These are phyloP conservation scores for Dicycla oo DNA, from an alignment of 2,888 invertebrate species.

Conservation along the genomic window DNA sequence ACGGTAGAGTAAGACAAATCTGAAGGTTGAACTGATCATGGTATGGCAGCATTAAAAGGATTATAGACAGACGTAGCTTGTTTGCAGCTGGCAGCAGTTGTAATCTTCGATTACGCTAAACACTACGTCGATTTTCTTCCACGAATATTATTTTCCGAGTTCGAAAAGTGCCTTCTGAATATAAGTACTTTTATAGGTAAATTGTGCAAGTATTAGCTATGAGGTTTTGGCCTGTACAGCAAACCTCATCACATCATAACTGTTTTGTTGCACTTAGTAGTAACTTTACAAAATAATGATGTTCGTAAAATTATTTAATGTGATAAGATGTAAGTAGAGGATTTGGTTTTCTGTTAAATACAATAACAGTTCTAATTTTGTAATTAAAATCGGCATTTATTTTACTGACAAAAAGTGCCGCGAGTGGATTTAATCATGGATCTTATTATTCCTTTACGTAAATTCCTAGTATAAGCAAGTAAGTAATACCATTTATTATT, in stretches of 20 bases:
- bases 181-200: neutral
- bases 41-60: neutral
- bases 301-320: neutral
- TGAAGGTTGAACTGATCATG: neutral
- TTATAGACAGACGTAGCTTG: neutral
- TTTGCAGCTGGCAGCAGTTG: neutral
- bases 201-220: no score
- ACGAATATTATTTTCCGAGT: conserved; percentile 5
- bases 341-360: neutral
- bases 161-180: conserved; percentile 3
- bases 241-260: neutral
- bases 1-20: neutral
- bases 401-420: neutral
- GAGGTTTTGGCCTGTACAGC: neutral
- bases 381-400: neutral
- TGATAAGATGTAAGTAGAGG: no score
- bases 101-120: neutral
- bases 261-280: neutral
- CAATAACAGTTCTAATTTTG: neutral
- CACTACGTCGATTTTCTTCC: neutral
- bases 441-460: no score
- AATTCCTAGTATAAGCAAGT: neutral
- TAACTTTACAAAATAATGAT: neutral
- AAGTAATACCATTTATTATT: neutral
- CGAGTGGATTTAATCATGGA: neutral